Conservation (phyloP, 1,140 invertebrate species). For the Harpegnathos saltator region DNA sequence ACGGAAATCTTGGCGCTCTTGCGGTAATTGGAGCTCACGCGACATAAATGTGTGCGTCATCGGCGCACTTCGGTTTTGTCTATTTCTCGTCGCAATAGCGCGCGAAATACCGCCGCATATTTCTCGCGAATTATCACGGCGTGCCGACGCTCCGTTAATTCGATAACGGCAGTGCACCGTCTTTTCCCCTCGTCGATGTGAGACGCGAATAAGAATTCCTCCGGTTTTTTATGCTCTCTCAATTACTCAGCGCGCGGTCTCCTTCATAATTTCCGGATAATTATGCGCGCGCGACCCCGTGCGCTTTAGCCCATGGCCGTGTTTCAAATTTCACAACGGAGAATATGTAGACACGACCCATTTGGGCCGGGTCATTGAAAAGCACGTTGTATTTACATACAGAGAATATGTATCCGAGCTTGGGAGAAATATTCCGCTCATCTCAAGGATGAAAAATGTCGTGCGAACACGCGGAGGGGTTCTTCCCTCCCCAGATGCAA, state of each 20-base stretch:
- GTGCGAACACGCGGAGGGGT: too few species aligned
- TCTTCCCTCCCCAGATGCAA: too few species aligned
- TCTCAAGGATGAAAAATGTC: too few species aligned
- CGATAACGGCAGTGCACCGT: background rate
- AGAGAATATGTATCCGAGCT: too few species aligned
- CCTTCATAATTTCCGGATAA: constrained; percentile 29
- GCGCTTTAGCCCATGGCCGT: background rate
- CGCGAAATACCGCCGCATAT: background rate
- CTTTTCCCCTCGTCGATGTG: background rate
- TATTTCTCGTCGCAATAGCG: background rate
- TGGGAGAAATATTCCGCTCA: too few species aligned
- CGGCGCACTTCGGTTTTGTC: background rate
- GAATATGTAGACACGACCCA: constrained; percentile 14
- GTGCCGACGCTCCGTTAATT: background rate
- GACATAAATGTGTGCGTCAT: background rate
- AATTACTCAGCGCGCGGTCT: constrained; percentile 11
- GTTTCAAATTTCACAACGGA: constrained; percentile 20
- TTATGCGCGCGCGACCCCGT: constrained; percentile 14
- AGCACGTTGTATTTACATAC: constrained; percentile 25
- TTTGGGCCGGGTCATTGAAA: constrained; percentile 6
- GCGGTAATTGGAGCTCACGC: constrained; percentile 3
- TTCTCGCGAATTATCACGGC: background rate
- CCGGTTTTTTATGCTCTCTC: constrained; percentile 12
- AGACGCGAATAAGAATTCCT: background rate
- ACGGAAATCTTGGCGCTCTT: constrained; percentile 39